Evolutionary conservation across 2,888 invertebrate genomes (phyloP), one percentile per base, ranked within the genome.

Genomic region (Sycophila texana): DNA sequence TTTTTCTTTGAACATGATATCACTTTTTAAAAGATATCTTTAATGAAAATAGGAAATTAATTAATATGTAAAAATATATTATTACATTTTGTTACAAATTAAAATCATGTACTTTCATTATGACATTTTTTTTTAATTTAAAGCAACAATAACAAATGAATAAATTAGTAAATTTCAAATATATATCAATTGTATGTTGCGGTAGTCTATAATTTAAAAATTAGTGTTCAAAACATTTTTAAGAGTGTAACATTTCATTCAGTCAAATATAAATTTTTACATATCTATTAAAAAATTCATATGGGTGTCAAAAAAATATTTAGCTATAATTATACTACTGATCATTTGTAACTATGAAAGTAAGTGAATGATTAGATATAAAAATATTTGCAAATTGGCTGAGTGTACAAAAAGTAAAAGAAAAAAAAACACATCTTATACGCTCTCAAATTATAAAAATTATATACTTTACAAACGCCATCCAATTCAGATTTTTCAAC

Each of bases 111-210:
- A 53, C 61, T 55, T 63, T 2, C 55, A 49, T 26, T 68, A 68
- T 63, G 49, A 57, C 16, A 26, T 55, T 30, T 61, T 61, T 26
- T 57, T 63, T 47, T 14, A 63, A 30, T 74, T 78, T 68, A 58
- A 53, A 60, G 63, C 39, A 67, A 74, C 47, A 49, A 53, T 61
- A 12, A 55, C 49, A 51, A 68, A 71, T 61, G 61, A 74, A 77
- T 80, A 74, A 80, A 77, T 74, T 70, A 77, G 74, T 77, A 58
- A 72, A 68, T 76, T 68, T 70, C 49, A 57, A 66, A 55, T 67
- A 39, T 71, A 67, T 71, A 58, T 22, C 63, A 72, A 58, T 67
- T 14, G 57, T 57, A 73, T 39, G 10, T 10, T 39, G 39, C 39
- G 5, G 0, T 39, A 4, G 39, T 10, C 39, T 7, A 39, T 10